Conservation (phyloP, 1,140 invertebrate genomes). For the Anadara kagoshimensis region DNA sequence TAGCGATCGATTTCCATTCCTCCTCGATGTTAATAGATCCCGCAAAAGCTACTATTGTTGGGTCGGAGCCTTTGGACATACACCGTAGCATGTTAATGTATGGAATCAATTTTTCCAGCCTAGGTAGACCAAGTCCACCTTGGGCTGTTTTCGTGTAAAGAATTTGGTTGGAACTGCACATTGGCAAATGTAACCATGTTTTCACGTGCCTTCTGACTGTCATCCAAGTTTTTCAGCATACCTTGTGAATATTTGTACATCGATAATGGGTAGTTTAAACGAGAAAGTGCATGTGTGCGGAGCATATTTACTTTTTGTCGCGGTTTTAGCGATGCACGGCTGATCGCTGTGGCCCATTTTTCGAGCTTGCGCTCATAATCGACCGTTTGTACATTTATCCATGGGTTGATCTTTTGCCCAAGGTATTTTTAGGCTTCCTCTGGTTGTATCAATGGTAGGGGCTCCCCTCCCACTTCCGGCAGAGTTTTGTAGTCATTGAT, state of each 20-base stretch:
- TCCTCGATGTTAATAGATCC: no score
- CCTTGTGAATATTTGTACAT: background rate
- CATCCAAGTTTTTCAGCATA: background rate
- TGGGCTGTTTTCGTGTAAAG: slow-evolving; percentile 5
- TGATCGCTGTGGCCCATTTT: no score
- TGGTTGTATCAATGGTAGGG: slow-evolving; percentile 14
- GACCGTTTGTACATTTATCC: no score
- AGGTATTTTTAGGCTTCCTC: slow-evolving; percentile 25
- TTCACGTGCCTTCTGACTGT: background rate
- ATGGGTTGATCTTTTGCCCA: slow-evolving; percentile 17
- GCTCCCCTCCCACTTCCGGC: background rate
- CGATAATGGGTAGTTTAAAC: no score
- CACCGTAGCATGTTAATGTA: no score
- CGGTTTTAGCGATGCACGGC: background rate
- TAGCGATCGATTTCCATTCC: no score
- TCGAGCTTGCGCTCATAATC: no score
- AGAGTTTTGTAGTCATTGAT: slow-evolving; percentile 13
- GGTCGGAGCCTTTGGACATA: no score
- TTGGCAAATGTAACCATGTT: background rate
- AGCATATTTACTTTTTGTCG: background rate
- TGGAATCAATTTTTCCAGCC: no score
- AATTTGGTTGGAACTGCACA: background rate
- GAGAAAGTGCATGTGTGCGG: background rate
- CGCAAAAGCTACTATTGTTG: no score
- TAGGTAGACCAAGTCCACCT: no score